Conservation (phyloP, 2,113 vertebrate species). For the Elephantulus edwardii region DNA sequence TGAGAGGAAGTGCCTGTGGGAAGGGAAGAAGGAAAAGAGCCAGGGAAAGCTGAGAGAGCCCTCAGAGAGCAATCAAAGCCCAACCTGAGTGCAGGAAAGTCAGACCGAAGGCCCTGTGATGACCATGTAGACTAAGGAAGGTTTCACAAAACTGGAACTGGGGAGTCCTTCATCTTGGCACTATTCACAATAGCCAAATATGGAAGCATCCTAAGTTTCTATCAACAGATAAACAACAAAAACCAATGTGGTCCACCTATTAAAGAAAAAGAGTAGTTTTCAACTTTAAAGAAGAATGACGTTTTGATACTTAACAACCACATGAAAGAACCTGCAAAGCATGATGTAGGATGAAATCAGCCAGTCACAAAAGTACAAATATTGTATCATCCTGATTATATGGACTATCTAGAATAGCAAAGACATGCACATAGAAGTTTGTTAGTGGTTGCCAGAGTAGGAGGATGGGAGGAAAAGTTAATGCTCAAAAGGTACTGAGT, state of each 20-base stretch:
- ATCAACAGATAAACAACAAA: neutral
- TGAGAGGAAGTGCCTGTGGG: neutral
- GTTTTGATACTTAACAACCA: neutral
- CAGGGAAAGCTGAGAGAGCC: neutral
- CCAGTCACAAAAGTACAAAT: neutral
- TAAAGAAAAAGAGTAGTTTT: neutral
- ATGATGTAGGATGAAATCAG: neutral
- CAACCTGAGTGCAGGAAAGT: neutral
- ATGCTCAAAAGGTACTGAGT: neutral
- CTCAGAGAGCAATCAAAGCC: neutral
- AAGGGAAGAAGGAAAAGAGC: neutral
- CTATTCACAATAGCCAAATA: neutral
- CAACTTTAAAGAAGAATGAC: neutral
- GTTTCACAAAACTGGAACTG: neutral
- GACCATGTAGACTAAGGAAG: neutral
- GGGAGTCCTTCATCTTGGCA: neutral
- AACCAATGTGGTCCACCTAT: neutral
- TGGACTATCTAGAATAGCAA: neutral
- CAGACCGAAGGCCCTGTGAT: neutral
- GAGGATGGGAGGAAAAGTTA: neutral
- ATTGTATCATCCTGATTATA: neutral
- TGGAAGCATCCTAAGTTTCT: neutral
- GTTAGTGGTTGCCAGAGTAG: neutral
- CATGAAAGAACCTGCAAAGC: neutral
- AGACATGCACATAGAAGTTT: neutral